phyloP scores from a whole-genome alignment of 2,797 vertebrate species.

The Lacerta viridis region DNA sequence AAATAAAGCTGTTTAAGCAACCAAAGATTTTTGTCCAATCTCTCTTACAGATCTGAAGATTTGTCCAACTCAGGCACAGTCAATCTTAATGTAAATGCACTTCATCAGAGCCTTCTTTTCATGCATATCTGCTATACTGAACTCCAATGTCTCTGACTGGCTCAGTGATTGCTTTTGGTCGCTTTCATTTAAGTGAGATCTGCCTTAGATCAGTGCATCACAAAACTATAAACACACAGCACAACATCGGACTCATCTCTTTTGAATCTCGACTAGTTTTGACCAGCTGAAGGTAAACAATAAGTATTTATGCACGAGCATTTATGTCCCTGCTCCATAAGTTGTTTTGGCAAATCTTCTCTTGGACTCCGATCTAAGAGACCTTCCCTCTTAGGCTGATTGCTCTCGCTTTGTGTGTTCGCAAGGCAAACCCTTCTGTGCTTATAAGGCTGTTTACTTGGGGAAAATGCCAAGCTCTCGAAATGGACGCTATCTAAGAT shows the following conservation, averaged over 20 bases:
- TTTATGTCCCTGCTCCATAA: not conserved
- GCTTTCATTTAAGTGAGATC: not conserved
- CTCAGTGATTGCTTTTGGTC: not conserved
- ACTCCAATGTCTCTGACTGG: not conserved
- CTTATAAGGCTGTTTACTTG: constrained; percentile 39
- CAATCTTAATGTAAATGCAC: not conserved
- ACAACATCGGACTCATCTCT: not conserved
- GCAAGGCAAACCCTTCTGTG: constrained; percentile 21
- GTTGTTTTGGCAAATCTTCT: constrained; percentile 25
- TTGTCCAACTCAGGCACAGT: not conserved
- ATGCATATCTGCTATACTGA: not conserved
- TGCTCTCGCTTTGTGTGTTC: constrained; percentile 19
- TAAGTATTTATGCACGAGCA: constrained; percentile 11
- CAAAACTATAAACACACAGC: not conserved
- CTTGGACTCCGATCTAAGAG: constrained; percentile 33
- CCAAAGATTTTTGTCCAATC: not conserved
- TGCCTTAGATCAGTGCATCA: not conserved
- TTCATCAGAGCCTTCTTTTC: not conserved
- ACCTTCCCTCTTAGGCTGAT: constrained; percentile 10
- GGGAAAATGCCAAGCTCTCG: constrained; percentile 34
- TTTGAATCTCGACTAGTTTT: constrained; percentile 16
- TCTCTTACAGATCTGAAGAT: not conserved
- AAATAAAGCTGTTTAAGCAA: not conserved
- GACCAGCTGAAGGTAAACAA: constrained; percentile 4
- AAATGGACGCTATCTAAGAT: constrained; percentile 33